Evolutionary conservation across 2,113 vertebrate species (phyloP).

Genomic region (Glareola pratincola): DNA sequence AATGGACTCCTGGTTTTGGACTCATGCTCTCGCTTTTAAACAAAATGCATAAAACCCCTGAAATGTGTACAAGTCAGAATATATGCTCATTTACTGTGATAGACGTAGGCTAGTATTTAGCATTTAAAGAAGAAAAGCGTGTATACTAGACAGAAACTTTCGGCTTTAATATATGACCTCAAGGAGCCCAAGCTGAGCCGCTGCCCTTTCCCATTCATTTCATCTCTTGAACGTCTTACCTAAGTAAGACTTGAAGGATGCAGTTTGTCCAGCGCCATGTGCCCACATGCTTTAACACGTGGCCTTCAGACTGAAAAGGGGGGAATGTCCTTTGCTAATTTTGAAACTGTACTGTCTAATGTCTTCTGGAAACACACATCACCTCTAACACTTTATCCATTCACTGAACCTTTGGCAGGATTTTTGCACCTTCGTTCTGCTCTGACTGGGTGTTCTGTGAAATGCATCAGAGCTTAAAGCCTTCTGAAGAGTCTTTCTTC

Average conservation of each 20-base stretch:
- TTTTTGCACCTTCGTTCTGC: constrained; percentile 34
- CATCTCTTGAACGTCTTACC: not conserved
- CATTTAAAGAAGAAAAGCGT: not conserved
- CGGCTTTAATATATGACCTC: not conserved
- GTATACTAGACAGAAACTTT: not conserved
- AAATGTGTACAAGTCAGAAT: not conserved
- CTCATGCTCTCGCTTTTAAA: not conserved
- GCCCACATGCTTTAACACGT: not conserved
- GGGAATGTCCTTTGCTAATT: not conserved
- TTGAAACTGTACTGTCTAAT: not conserved
- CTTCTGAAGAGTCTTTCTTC: constrained; percentile 24
- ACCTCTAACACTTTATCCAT: constrained; percentile 14
- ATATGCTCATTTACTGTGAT: not conserved
- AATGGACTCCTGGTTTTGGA: not conserved
- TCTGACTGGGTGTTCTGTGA: constrained; percentile 27
- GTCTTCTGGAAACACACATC: not conserved
- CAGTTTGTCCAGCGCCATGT: not conserved
- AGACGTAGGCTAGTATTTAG: not conserved
- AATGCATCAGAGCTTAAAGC: constrained; percentile 18
- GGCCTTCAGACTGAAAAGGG: not conserved
- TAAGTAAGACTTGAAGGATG: not conserved
- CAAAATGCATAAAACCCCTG: not conserved
- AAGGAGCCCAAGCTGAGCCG: not conserved
- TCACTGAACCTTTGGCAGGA: constrained; percentile 21
- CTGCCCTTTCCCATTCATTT: not conserved